Conservation (phyloP, 2,888 invertebrate species). For the Stenchaetothrips biformis region DNA sequence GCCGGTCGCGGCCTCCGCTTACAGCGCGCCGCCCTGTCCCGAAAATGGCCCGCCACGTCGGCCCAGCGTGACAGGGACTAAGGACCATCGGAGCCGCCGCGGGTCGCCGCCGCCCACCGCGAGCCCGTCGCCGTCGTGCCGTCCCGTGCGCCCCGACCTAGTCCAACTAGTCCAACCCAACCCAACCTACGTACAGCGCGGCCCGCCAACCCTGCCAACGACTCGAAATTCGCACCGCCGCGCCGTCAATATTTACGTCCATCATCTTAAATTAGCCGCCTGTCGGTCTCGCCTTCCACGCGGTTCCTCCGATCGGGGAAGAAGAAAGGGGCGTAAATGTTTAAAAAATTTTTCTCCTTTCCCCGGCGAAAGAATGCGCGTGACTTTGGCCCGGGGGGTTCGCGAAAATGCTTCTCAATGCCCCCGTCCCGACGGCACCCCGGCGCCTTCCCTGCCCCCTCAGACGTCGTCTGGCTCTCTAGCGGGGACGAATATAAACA, state of each 20-base stretch:
- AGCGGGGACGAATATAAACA: not conserved
- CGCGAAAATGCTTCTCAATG: not conserved
- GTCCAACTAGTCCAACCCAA: too few relatives aligned
- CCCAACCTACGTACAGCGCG: too few relatives aligned
- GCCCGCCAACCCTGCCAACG: not conserved
- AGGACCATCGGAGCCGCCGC: too few relatives aligned
- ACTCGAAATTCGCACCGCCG: not conserved
- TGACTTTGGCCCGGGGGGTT: too few relatives aligned
- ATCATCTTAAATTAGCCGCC: conserved; percentile 2
- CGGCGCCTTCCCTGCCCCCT: not conserved
- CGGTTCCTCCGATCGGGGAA: not conserved
- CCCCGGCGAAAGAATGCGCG: too few relatives aligned
- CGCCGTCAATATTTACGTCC: conserved; percentile 13
- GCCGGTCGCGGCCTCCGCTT: not conserved
- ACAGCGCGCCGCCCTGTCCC: not conserved
- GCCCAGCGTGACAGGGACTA: not conserved
- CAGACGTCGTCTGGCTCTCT: too few relatives aligned
- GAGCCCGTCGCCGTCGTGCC: not conserved
- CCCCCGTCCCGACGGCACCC: not conserved
- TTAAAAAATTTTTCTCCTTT: too few relatives aligned
- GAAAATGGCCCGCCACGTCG: not conserved
- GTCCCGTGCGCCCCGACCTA: too few relatives aligned
- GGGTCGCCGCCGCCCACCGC: not conserved
- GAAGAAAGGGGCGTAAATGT: too few relatives aligned
- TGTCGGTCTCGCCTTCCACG: not conserved